These are phyloP conservation scores for Gobionotothen gibberifrons DNA, from an alignment of 2,797 vertebrate genomes.

Conservation along the genomic window DNA sequence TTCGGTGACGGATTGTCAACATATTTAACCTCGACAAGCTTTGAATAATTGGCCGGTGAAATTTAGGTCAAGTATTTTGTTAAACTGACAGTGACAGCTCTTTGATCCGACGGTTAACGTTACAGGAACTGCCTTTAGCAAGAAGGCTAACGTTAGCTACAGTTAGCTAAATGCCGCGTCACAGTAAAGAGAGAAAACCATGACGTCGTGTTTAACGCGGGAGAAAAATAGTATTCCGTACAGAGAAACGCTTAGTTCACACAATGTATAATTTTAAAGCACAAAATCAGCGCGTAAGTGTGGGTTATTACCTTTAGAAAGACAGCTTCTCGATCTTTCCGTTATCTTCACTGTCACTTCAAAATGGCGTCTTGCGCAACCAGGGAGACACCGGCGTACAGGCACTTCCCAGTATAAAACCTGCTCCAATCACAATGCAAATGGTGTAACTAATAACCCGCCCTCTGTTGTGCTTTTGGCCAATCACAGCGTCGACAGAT, in stretches of 20 bases:
- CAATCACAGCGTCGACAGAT: conserved; percentile 48
- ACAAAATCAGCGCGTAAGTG: background rate
- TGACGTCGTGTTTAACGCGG: conserved; percentile 53
- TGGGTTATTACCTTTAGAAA: conserved; percentile 75
- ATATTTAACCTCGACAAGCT: fast-evolving
- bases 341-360: conserved; percentile 82
- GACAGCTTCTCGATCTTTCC: conserved; percentile 81
- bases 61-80: background rate
- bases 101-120: background rate
- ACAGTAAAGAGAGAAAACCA: conserved; percentile 62
- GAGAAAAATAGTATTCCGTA: background rate
- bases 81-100: background rate
- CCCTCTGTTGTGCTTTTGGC: conserved; percentile 1
- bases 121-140: conserved; percentile 29
- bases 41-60: too few species aligned
- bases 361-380: conserved; percentile 89
- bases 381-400: conserved; percentile 78
- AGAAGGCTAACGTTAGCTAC: conserved; percentile 19
- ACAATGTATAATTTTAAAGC: fast-evolving
- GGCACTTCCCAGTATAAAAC: conserved; percentile 69
- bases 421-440: conserved; percentile 65
- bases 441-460: conserved; percentile 31
- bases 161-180: conserved; percentile 80
- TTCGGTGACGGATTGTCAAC: fast-evolving
- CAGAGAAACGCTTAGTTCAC: background rate